These are phyloP conservation scores for Desoria tigrina DNA, from an alignment of 2,888 invertebrate genomes.

Conservation along the genomic window DNA sequence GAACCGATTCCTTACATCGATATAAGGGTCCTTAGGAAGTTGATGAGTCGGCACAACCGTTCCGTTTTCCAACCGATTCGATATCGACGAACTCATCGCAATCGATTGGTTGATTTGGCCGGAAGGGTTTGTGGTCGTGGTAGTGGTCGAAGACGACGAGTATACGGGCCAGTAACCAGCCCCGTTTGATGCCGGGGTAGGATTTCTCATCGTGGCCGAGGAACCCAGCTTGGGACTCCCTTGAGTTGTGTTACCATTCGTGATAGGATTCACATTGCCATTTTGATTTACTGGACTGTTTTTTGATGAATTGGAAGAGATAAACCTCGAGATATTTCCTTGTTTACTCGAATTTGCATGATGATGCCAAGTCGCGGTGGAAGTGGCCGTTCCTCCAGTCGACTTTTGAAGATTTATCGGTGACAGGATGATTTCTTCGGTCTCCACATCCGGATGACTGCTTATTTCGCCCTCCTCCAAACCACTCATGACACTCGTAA, in stretches of 20 bases:
- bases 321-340: background rate
- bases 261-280: background rate
- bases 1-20: constrained; percentile 38
- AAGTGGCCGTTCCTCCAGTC: constrained; percentile 12
- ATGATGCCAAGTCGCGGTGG: constrained; percentile 27
- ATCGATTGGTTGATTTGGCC: too few relatives aligned
- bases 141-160: too few relatives aligned
- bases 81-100: too few relatives aligned
- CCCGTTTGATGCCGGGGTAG: too few relatives aligned
- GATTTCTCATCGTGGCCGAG: too few relatives aligned
- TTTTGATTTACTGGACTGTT: constrained; percentile 1
- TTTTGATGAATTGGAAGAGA: background rate
- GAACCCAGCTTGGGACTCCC: too few relatives aligned
- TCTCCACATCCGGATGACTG: constrained; percentile 37
- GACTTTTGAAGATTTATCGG: constrained; percentile 39
- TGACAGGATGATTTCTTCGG: constrained; percentile 49
- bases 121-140: too few relatives aligned
- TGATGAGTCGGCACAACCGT: too few relatives aligned
- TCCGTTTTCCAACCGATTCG: too few relatives aligned
- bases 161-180: too few relatives aligned
- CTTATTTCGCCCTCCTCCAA: constrained; percentile 29
- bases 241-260: too few relatives aligned
- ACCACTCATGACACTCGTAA: constrained; percentile 28
- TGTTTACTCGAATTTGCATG: constrained; percentile 11
- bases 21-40: too few relatives aligned